Base-by-base conservation (phyloP, 2,113 vertebrate species). In the Campylorhamphus procurvoides region DNA sequence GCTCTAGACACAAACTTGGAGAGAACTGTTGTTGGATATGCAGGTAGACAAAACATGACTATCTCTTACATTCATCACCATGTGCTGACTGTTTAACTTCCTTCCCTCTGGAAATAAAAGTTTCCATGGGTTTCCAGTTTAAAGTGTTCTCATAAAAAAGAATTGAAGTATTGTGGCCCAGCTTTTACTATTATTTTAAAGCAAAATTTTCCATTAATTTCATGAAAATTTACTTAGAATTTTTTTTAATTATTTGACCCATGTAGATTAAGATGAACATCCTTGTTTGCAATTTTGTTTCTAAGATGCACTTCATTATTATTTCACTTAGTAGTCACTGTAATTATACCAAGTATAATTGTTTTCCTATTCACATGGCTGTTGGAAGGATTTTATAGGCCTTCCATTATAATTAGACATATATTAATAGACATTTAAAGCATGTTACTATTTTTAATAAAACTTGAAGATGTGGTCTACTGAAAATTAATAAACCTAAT, bases 401-500 rank as follows among this genome's bases (percentile, higher is more conserved):
- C 92, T 97, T 97, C 58, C 52, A 90, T 97, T 98, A 94, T 95
- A 97, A 98, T 97, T 97, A 97, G 94, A 63, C 74, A 95, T 93
- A 92, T 24, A 86, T 96, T 97, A 97, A 96, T 84, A 96, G 94
- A 77, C 81, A 96, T 94, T 97, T 98, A 96, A 97, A 96, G 89
- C 75, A 94, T 80, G 94, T 82, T 90, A 92, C 91, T 64, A 92
- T 96, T 97, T 97, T 96, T 81, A 95, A 97, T 96, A 97, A 96
- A 96, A 89, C 79, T 96, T 94, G 59, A 94, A 90, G 94, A 83
- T 96, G 78, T 88, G 52, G 74, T 95, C 95, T 79, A 83, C 80
- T 97, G 83, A 92, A 96, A 93, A 62, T 87, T 71, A 95, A 97
- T 97, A 96, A 91, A 69, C 53, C 91, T 94, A 96, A 93, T 67